Percentiles rank a stretch among this genome's conserved stretches.
Conservation (phyloP, 1,140 invertebrate species). For the Eurytemora carolleeae region DNA sequence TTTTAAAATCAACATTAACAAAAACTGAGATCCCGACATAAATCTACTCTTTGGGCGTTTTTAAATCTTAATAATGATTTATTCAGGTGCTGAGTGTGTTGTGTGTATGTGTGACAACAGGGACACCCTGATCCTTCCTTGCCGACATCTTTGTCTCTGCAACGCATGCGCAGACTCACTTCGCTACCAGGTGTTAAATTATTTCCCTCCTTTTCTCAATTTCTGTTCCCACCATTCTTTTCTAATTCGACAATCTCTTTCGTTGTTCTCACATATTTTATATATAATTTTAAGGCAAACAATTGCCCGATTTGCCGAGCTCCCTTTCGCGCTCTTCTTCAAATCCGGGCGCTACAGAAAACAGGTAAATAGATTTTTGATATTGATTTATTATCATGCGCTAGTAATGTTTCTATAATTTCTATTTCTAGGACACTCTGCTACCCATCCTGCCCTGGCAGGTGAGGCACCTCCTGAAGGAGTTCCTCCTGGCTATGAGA, state of each 20-base stretch:
- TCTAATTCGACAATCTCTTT: too few species aligned
- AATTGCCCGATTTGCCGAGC: constrained; percentile 96
- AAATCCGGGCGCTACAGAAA: constrained; percentile 82
- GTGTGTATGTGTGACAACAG: constrained; percentile 96
- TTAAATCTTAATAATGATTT: too few species aligned
- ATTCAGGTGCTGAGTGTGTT: constrained; percentile 93
- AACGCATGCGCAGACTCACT: constrained; percentile 91
- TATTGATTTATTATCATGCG: not conserved
- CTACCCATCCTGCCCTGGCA: constrained; percentile 10
- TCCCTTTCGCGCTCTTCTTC: constrained; percentile 83
- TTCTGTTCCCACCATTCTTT: constrained; percentile 3
- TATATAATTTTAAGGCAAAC: constrained; percentile 45
- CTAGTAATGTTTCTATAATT: constrained; percentile 4
- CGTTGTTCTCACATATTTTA: constrained; percentile 15
- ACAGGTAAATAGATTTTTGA: constrained; percentile 25
- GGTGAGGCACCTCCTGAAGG: constrained; percentile 32
- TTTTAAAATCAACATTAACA: too few species aligned
- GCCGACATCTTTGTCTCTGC: constrained; percentile 90
- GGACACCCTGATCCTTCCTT: constrained; percentile 93
- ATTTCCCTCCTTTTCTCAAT: not conserved
- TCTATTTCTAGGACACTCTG: constrained; percentile 1
- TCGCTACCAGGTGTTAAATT: constrained; percentile 43
- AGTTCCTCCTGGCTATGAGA: constrained; percentile 78
- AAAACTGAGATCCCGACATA: too few species aligned
- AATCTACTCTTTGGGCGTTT: too few species aligned